Base-by-base conservation (phyloP, 2,888 invertebrate genomes). In the Platycheirus albimanus region DNA sequence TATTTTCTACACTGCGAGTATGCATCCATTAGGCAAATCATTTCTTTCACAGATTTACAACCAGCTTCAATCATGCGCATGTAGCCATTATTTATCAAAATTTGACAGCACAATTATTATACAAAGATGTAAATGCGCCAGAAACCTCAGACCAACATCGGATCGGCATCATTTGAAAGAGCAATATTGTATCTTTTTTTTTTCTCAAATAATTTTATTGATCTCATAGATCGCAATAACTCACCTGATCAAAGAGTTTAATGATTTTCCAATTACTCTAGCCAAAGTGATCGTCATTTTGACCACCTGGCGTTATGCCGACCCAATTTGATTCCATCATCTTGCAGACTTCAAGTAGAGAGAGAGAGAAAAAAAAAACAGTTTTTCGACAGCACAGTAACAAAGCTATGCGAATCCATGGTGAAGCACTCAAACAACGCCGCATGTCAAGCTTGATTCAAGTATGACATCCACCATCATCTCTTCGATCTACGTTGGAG, bases 221-320 rank as follows among this genome's bases (percentile, higher is more conserved):
- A 64, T 71, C 58, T 24, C 24, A 41, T 41, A 24, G 10, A 38
- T 33, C 13, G 43, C 64, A 54, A 70, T 80, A 80, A 70, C 49
- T 80, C 74, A 69, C 79, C 54, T 69, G 54, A 74, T 67, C 51
- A 13, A 58, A 41, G 28, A 20, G 41, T 72, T 49, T 58, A 72
- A 58, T 58, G 33, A 19, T 61, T 63, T 74, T 79, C 13, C 79
- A 69, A 67, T 61, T 49, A 47, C 58, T 38, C 4, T 6, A 30
- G 45, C 45, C 30, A 19, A 52, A 78, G 28, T 19, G 49, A 36
- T 72, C 61, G 45, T 52, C 61, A 17, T 54, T 74, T 36, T 79
- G 79, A 63, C 79, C 79, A 79, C 79, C 79, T 79, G 79, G 74
- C 28, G 67, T 47, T 52, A 7, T 30, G 36, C 38, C 47, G 47